A percentile compares a stretch with the other conserved stretches of the same genome.
Conservation (phyloP, 2,888 invertebrate species). For the Eustalomyia histrio region DNA sequence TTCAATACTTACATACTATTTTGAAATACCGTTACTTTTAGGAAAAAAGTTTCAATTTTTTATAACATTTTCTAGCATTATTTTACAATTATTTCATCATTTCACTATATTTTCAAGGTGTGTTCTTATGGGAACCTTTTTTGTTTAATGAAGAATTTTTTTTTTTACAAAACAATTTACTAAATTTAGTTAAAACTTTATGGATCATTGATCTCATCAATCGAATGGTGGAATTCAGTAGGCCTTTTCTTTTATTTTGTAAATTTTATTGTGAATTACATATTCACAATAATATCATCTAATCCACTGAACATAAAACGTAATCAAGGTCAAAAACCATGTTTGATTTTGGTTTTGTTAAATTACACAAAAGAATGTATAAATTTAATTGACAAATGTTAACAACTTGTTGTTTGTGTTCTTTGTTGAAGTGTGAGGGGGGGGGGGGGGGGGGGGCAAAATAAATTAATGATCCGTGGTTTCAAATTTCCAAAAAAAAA, state of each 20-base stretch:
- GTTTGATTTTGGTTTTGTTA: conserved; percentile 1
- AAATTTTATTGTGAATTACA: neutral
- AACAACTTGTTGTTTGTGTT: conserved; percentile 54
- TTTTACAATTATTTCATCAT: too few species aligned
- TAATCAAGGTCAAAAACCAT: conserved; percentile 48
- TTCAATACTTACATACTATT: too few species aligned
- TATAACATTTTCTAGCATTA: too few species aligned
- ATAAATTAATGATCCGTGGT: conserved; percentile 47
- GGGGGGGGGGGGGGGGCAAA: too few species aligned
- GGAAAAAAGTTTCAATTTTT: too few species aligned
- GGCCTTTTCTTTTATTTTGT: neutral
- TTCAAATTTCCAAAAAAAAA: neutral
- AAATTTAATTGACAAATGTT: neutral
- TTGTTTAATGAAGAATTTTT: neutral
- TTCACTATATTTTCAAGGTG: conserved; percentile 25
- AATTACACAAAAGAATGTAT: neutral
- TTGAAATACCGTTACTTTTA: too few species aligned
- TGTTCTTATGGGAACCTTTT: conserved; percentile 54
- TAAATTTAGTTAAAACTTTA: conserved; percentile 44
- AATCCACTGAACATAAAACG: neutral
- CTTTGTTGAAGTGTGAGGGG: neutral
- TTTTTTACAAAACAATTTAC: neutral
- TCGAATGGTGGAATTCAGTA: neutral
- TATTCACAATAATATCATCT: neutral
- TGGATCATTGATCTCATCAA: conserved; percentile 48